Percentiles rank a stretch among this genome's conserved stretches.
phyloP scores from a whole-genome alignment of 2,797 vertebrate genomes.

The Meda fulgida region DNA sequence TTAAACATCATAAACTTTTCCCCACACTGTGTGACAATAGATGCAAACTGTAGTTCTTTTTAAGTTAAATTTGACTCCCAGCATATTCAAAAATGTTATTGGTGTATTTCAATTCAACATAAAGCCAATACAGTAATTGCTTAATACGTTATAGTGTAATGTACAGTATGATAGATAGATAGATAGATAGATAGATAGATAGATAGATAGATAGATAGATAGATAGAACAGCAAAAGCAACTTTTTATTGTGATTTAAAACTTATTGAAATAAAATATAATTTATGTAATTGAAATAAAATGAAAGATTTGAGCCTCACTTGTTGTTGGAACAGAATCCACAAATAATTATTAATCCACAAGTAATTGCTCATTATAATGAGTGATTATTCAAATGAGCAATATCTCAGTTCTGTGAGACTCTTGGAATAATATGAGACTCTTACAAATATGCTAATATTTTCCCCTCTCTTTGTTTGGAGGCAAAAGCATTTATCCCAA shows the following conservation, averaged over 20 bases:
- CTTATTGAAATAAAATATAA: neutral
- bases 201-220: too few relatives aligned
- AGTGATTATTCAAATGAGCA: constrained; percentile 4
- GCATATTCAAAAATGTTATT: neutral
- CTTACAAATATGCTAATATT: constrained; percentile 12
- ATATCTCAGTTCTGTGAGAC: neutral
- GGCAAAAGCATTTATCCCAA: constrained; percentile 7
- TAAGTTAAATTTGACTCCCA: neutral
- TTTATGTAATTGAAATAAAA: neutral
- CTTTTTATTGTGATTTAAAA: neutral
- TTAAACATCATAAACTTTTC: neutral
- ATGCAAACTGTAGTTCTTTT: neutral
- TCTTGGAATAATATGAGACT: neutral
- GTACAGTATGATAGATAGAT: too few relatives aligned
- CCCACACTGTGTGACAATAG: too few relatives aligned
- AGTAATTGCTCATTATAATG: constrained; percentile 19
- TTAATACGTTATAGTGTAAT: neutral
- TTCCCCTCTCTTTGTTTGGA: neutral
- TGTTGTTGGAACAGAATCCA: neutral
- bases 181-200: too few relatives aligned
- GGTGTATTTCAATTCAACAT: neutral
- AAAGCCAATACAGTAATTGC: neutral
- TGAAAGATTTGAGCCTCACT: neutral
- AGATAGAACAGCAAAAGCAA: neutral
- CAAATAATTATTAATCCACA: neutral